These are phyloP conservation scores for Apeltes quadracus DNA, from an alignment of 2,113 vertebrate genomes.

Conservation along the genomic window DNA sequence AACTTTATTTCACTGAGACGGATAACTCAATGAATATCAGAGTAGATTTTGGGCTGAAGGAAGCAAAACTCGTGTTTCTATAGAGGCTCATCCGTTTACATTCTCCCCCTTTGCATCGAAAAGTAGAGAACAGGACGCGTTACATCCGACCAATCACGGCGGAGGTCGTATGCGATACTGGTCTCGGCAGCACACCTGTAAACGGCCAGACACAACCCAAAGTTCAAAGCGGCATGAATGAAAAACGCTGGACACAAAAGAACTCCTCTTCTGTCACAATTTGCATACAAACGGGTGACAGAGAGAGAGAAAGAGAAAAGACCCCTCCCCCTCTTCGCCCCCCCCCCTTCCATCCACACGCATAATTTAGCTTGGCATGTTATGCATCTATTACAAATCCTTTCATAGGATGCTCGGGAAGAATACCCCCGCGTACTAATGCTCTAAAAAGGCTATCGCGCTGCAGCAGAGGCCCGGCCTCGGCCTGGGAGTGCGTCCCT, in stretches of 20 bases:
- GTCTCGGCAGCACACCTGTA: neutral
- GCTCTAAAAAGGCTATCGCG: constrained; percentile 65
- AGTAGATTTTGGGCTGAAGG: neutral
- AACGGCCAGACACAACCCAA: too few species aligned
- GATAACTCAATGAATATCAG: neutral
- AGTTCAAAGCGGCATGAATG: constrained; percentile 46
- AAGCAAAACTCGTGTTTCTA: neutral
- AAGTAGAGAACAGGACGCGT: too few species aligned
- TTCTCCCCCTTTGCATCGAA: neutral
- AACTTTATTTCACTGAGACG: neutral
- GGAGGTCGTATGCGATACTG: neutral
- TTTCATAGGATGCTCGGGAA: constrained; percentile 55
- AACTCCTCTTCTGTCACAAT: constrained; percentile 32
- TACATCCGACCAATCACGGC: too few species aligned
- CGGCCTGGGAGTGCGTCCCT: constrained; percentile 53
- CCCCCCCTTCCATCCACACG: neutral
- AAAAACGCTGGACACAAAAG: constrained; percentile 48
- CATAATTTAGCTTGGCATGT: constrained; percentile 59
- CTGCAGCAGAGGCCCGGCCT: constrained; percentile 58
- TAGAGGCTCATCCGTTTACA: neutral
- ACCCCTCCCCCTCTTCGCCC: too few species aligned
- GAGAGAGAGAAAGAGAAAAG: constrained; percentile 27
- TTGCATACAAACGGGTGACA: constrained; percentile 34
- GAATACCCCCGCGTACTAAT: constrained; percentile 62
- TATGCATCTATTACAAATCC: constrained; percentile 69